Evolutionary conservation across 2,113 vertebrate species (phyloP), one percentile per base, ranked within the genome.

Genomic region (Phyllostomus hastatus): DNA sequence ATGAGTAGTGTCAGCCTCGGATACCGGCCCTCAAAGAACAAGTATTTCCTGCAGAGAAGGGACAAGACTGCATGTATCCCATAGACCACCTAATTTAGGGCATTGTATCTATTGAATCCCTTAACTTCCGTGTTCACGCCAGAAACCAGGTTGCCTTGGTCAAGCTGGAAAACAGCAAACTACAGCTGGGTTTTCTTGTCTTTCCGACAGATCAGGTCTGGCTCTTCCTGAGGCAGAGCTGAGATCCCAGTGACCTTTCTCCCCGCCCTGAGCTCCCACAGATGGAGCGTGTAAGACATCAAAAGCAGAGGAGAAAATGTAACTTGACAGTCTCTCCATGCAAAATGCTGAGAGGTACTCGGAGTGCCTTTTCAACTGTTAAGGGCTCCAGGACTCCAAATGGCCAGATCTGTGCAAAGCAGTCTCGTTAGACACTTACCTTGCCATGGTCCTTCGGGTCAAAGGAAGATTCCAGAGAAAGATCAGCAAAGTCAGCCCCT

Each of bases 401-500:
- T 46, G 80, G 57, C 91, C 90, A 82, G 81, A 92, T 35, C 22
- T 1, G n/a, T 5, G 59, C 31, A 33, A 69, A 43, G 46, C 9
- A 2, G 5, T 86, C 35, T 78, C 52, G 9, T 31, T 59, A 22
- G 6, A 92, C 41, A 84, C 94, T 9, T 0, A 76, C 80, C 88
- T 69, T 80, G 26, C 91, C 0, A 0, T 48, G 69, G 67, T 67
- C 84, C 96, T 97, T 11, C 11, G 95, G 80, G 82, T 95, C 79
- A 66, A 83, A 94, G 48, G 91, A 50, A 5, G 43, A 10, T 97
- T 94, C 59, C 82, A 10, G 3, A 16, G 69, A 61, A 33, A 93
- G 50, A 94, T 33, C 14, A 70, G 86, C 66, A 19, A 79, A 97
- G 78, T 96, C 97, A 96, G 93, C 91, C 61, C 43, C 87, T 97